These are phyloP conservation scores for Tetanocera ferruginea DNA, from an alignment of 2,888 invertebrate species.

Conservation along the genomic window DNA sequence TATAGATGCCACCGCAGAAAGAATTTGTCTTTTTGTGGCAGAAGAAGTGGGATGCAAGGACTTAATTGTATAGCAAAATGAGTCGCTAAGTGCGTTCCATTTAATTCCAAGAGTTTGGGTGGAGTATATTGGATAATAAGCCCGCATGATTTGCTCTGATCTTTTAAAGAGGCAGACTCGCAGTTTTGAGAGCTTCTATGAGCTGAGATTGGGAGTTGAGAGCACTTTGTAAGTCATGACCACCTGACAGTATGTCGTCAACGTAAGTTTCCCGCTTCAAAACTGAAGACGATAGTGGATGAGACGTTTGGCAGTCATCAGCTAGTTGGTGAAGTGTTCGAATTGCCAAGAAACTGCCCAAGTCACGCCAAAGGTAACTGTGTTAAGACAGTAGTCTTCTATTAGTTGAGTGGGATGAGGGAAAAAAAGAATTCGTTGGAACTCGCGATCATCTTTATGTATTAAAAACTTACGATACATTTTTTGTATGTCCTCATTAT, in stretches of 20 bases:
- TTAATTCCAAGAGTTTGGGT: slow-evolving; percentile 28
- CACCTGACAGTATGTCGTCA: slow-evolving; percentile 22
- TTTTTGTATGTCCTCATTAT: slow-evolving; percentile 27
- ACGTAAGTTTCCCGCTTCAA: slow-evolving; percentile 12
- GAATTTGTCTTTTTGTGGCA: slow-evolving; percentile 17
- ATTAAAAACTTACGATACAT: slow-evolving; percentile 11
- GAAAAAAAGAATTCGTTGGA: slow-evolving; percentile 7
- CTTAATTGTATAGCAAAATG: slow-evolving; percentile 1
- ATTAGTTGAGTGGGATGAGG: neutral
- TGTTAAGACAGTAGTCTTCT: neutral
- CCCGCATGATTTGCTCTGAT: neutral
- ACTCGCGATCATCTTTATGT: neutral
- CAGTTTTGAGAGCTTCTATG: neutral
- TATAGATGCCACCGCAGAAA: slow-evolving; percentile 2
- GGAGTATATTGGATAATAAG: neutral
- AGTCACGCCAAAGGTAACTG: slow-evolving; percentile 2
- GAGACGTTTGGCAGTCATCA: neutral
- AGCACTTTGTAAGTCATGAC: neutral
- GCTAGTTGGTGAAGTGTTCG: slow-evolving; percentile 27
- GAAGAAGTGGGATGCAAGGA: neutral
- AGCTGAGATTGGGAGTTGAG: neutral
- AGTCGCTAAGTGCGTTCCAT: slow-evolving; percentile 32
- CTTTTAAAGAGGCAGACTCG: neutral
- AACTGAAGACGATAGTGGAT: slow-evolving; percentile 1
- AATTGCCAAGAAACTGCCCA: slow-evolving; percentile 23